phyloP scores from a whole-genome alignment of 2,113 vertebrate genomes.

The Platysteira castanea region DNA sequence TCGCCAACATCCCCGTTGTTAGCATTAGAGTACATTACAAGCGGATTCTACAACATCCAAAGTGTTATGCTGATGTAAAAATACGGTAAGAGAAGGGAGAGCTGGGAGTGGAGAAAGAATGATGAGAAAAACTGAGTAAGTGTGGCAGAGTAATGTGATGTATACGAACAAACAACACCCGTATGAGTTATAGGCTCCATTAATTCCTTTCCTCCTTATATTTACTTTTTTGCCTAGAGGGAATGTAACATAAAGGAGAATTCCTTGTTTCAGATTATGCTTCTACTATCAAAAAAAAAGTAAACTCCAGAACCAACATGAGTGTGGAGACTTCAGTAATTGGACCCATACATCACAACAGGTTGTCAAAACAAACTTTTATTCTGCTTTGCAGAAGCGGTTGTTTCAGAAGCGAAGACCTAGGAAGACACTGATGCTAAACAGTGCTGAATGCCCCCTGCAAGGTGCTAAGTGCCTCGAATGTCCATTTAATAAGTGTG shows the following conservation, averaged over 20 bases:
- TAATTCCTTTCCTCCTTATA: constrained; percentile 10
- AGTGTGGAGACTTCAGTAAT: constrained; percentile 16
- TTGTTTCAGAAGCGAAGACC: not conserved
- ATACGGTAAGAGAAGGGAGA: not conserved
- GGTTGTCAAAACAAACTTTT: constrained; percentile 25
- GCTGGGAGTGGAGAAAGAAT: not conserved
- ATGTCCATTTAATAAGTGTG: constrained; percentile 12
- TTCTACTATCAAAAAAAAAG: not conserved
- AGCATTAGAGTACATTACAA: constrained; percentile 5
- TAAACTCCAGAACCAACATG: not conserved
- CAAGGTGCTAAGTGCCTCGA: constrained; percentile 38
- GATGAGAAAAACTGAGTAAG: not conserved
- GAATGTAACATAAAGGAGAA: constrained; percentile 7
- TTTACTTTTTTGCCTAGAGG: constrained; percentile 13
- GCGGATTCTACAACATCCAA: not conserved
- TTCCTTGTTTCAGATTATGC: constrained; percentile 8
- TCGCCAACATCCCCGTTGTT: not conserved
- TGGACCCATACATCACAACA: constrained; percentile 6
- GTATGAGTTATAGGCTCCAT: constrained; percentile 19
- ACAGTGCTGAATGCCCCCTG: not conserved
- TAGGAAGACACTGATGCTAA: not conserved
- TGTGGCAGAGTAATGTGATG: not conserved
- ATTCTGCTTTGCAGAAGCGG: not conserved
- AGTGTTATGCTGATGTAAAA: not conserved
- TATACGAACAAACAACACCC: not conserved